Evolutionary conservation across 2,113 vertebrate genomes (phyloP).

Genomic region (Lasiurus borealis): DNA sequence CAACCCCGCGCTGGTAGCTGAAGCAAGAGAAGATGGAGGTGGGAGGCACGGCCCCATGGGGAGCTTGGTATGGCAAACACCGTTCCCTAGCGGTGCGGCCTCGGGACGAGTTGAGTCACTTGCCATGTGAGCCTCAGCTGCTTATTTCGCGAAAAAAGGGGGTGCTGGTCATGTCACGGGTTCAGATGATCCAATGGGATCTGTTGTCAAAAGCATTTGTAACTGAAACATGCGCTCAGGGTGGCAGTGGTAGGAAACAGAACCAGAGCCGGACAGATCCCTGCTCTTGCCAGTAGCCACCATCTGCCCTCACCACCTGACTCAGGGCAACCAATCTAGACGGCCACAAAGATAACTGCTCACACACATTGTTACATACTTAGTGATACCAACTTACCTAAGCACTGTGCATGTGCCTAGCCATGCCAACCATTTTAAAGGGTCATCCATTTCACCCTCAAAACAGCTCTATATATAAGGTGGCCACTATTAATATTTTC

Average conservation of each 20-base stretch:
- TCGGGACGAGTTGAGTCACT: background rate
- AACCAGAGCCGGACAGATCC: background rate
- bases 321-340: background rate
- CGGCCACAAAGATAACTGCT: too few relatives aligned
- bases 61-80: background rate
- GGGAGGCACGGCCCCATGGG: accelerated
- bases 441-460: background rate
- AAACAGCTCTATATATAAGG: background rate
- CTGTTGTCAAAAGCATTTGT: background rate
- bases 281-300: background rate
- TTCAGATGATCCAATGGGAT: background rate
- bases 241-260: background rate
- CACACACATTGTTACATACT: too few relatives aligned
- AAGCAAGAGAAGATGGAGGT: background rate
- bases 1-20: background rate
- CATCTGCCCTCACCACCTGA: background rate
- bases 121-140: background rate
- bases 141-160: background rate
- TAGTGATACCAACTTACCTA: background rate
- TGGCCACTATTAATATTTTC: background rate
- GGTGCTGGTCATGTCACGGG: background rate
- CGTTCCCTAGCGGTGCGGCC: background rate
- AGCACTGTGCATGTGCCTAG: background rate
- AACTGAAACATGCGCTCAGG: background rate
- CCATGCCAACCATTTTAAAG: background rate